These are phyloP conservation scores for Pangasianodon gigas DNA, from an alignment of 2,113 vertebrate genomes.

Conservation along the genomic window DNA sequence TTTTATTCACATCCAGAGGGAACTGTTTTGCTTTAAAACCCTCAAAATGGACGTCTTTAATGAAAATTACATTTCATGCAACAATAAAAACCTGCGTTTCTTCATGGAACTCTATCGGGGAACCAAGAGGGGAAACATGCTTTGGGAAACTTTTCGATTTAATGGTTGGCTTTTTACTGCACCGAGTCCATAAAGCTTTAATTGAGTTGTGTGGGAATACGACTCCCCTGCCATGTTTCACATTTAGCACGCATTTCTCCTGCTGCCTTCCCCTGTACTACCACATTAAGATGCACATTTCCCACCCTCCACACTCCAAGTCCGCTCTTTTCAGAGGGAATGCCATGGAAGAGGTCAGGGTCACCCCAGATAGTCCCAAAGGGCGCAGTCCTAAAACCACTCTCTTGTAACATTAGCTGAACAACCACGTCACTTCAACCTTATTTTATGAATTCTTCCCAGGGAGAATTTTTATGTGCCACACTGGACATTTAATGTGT, in stretches of 20 bases:
- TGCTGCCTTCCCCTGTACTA: constrained; percentile 46
- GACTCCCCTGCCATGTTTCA: constrained; percentile 83
- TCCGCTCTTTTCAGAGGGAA: constrained; percentile 39
- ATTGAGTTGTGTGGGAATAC: constrained; percentile 90
- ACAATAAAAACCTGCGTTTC: constrained; percentile 46
- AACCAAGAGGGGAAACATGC: constrained; percentile 50
- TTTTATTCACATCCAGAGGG: constrained; percentile 39
- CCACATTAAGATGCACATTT: constrained; percentile 49
- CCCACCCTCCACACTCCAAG: constrained; percentile 43
- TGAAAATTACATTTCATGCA: constrained; percentile 56
- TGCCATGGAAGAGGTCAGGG: constrained; percentile 57
- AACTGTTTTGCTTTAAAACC: constrained; percentile 45
- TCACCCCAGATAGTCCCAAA: constrained; percentile 64
- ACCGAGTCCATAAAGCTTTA: constrained; percentile 92
- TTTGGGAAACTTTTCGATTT: constrained; percentile 88
- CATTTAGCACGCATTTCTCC: constrained; percentile 65
- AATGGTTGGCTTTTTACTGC: constrained; percentile 94
- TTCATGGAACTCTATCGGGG: constrained; percentile 22
- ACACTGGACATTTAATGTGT: constrained; percentile 14
- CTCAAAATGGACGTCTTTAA: constrained; percentile 51
- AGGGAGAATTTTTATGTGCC: constrained; percentile 25
- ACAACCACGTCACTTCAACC: constrained; percentile 35
- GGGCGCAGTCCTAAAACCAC: constrained; percentile 72
- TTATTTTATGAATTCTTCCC: constrained; percentile 35
- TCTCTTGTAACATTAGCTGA: constrained; percentile 71